Percentiles rank a stretch among this genome's conserved stretches.
Conservation (phyloP, 2,113 vertebrate genomes). For the Oenanthe melanoleuca region DNA sequence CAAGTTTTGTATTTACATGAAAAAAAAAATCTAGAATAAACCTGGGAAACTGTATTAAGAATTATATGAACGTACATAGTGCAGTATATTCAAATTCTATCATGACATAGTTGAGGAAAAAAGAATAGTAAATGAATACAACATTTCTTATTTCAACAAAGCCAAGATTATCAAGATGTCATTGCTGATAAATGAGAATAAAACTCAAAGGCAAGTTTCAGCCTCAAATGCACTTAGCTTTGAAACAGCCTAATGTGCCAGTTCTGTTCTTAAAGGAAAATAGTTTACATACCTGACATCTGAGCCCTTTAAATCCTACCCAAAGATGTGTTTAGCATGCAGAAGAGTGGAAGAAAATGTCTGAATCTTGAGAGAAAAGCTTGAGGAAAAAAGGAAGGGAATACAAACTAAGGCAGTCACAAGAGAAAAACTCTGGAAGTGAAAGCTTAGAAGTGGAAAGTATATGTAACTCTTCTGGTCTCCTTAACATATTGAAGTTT, state of each 20-base stretch:
- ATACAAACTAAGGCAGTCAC: conserved; percentile 12
- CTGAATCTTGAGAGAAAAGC: conserved; percentile 11
- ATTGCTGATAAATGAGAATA: background rate
- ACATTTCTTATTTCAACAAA: background rate
- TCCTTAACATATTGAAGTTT: background rate
- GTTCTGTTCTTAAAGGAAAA: background rate
- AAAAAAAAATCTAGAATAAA: background rate
- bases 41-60: background rate
- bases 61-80: background rate
- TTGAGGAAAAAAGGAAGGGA: conserved; percentile 2
- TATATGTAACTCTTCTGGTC: background rate
- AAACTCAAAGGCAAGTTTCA: background rate
- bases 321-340: background rate
- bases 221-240: background rate
- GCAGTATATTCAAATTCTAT: background rate
- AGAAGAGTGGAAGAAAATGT: background rate
- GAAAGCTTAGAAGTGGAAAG: conserved; percentile 3
- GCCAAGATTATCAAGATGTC: background rate
- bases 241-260: background rate
- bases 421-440: background rate
- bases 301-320: conserved; percentile 10
- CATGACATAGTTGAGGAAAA: background rate
- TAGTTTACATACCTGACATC: conserved; percentile 23
- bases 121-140: background rate
- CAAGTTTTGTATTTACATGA: background rate